Evolutionary conservation across 2,113 vertebrate species (phyloP), one percentile per base, ranked within the genome.

Genomic region (Edolisoma coerulescens): DNA sequence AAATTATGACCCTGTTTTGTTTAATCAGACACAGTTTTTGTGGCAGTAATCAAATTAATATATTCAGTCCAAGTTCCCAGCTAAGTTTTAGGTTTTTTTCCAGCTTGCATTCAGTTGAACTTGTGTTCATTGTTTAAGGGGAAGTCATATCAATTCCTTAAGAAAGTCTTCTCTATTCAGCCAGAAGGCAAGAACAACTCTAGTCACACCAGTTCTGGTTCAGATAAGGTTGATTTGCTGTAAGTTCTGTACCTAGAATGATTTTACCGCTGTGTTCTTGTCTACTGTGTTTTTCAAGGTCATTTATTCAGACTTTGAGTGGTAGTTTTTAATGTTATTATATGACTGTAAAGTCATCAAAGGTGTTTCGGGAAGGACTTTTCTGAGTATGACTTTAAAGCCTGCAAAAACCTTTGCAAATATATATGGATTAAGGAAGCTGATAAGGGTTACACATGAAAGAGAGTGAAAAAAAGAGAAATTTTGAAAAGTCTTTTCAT

Each of bases 1-100:
- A 73, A 88, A 30, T 47, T 4, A 1, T 52, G 20, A 59, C 42
- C 45, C n/a, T 67, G 26, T 53, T 53, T n/a, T 0, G 0, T 74
- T 86, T 50, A 47, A 80, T 67, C 4, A 11, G 52, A 20, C n/a
- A 16, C 3, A 20, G 63, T 84, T 83, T 24, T 47, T 49, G 32
- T 35, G 44, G 30, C 69, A 63, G 35, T 27, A 39, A 4, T 78
- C 27, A 11, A 3, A 4, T 27, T 59, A 78, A 64, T 75, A 37
- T 39, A 63, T 44, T 63, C 52, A 24, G 6, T 53, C 33, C 60
- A 60, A 35, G 42, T 77, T 90, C 57, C 35, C 23, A n/a, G 12
- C 21, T 70, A 74, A 78, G 53, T 80, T 89, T 65, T 42, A 30
- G 18, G 18, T 1, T 32, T 79, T 89, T 80, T 69, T 86, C 39